phyloP scores from a whole-genome alignment of 1,140 invertebrate genomes.

The Amyelois transitella region DNA sequence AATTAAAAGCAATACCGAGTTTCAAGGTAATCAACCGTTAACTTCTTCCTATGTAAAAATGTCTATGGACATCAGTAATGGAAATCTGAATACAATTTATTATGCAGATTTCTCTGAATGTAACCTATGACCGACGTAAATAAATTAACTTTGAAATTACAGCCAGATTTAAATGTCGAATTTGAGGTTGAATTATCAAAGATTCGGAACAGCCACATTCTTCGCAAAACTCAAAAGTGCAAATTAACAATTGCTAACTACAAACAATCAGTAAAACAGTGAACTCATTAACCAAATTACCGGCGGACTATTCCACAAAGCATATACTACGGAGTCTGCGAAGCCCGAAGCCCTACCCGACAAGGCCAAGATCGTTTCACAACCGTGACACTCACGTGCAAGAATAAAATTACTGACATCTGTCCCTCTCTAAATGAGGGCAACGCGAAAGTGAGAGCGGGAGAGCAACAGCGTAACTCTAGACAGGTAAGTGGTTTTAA shows the following conservation, averaged over 20 bases:
- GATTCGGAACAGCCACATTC: no score
- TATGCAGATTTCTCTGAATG: no score
- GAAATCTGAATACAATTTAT: no score
- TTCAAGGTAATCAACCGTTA: no score
- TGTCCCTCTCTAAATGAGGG: not conserved
- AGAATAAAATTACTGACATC: not conserved
- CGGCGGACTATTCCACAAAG: not conserved
- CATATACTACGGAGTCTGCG: constrained; percentile 5
- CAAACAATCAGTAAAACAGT: not conserved
- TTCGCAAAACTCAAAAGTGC: no score
- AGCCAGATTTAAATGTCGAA: no score
- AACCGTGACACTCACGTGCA: constrained; percentile 1
- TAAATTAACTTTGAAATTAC: no score
- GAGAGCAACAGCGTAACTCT: not conserved
- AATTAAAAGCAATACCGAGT: no score
- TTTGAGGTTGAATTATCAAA: no score
- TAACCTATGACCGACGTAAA: no score
- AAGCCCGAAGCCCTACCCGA: constrained; percentile 23
- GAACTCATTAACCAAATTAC: not conserved
- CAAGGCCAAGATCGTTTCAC: constrained; percentile 28
- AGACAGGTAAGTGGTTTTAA: not conserved
- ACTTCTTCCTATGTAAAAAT: no score
- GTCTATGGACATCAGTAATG: no score
- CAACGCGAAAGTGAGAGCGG: not conserved
- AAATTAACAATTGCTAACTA: not conserved